phyloP scores from a whole-genome alignment of 2,888 invertebrate genomes.

The Pseudanteris insignis region DNA sequence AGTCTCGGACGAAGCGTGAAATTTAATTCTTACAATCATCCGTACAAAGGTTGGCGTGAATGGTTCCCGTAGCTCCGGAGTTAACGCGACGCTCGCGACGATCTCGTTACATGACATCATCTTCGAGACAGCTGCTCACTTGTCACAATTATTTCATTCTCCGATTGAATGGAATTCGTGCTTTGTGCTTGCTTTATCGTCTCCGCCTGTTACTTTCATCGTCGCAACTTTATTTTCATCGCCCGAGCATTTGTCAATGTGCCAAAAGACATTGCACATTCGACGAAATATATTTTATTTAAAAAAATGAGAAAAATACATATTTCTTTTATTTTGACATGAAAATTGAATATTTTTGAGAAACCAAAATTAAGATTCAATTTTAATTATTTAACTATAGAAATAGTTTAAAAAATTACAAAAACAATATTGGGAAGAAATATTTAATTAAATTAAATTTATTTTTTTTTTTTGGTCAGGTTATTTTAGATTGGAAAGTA shows the following conservation, averaged over 20 bases:
- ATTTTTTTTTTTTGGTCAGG: too few species aligned
- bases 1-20: conserved; percentile 21
- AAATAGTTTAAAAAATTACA: too few species aligned
- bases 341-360: too few species aligned
- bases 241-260: background rate
- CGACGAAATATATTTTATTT: too few species aligned
- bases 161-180: conserved; percentile 8
- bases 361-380: too few species aligned
- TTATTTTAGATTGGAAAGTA: too few species aligned
- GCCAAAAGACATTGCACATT: too few species aligned
- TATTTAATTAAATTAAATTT: too few species aligned
- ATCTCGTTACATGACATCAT: conserved; percentile 31
- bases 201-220: background rate
- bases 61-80: conserved; percentile 9
- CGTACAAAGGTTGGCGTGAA: conserved; percentile 26
- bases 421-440: too few species aligned
- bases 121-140: conserved; percentile 32
- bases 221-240: background rate
- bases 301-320: too few species aligned
- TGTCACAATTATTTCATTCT: conserved; percentile 26
- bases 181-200: conserved; percentile 7
- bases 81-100: conserved; percentile 1
- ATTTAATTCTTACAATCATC: conserved; percentile 37
- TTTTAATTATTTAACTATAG: too few species aligned
- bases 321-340: background rate